Evolutionary conservation across 2,797 vertebrate species (phyloP).

Genomic region (Acridotheres tristis): DNA sequence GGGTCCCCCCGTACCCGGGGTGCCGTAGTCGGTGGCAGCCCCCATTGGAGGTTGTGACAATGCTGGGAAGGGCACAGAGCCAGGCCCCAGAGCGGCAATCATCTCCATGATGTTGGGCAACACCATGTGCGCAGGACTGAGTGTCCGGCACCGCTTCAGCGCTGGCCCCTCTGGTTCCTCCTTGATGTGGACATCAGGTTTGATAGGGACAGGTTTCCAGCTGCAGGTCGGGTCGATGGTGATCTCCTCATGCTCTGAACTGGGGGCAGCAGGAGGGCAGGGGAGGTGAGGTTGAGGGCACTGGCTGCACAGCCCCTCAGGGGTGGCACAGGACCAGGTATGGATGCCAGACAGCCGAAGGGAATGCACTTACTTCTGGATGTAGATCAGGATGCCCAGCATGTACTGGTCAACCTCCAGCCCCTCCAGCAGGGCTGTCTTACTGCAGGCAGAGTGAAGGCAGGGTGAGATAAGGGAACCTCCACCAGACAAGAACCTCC

Average conservation of each 20-base stretch:
- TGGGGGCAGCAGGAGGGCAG: slow-evolving; percentile 19
- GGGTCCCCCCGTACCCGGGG: slow-evolving; percentile 76
- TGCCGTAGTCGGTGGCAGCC: slow-evolving; percentile 79
- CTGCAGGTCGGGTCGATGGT: slow-evolving; percentile 95
- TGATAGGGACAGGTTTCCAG: slow-evolving; percentile 93
- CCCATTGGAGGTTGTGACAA: slow-evolving; percentile 75
- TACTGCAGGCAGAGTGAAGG: slow-evolving; percentile 76
- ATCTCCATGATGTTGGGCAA: slow-evolving; percentile 96
- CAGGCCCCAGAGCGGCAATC: slow-evolving; percentile 90
- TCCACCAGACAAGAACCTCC: not conserved
- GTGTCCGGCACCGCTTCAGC: slow-evolving; percentile 90
- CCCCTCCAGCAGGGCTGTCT: slow-evolving; percentile 92
- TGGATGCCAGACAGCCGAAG: rapidly evolving
- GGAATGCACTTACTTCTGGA: slow-evolving; percentile 86
- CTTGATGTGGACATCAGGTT: slow-evolving; percentile 90
- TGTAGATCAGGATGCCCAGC: slow-evolving; percentile 94
- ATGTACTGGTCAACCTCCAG: slow-evolving; percentile 98
- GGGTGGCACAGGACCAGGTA: not conserved
- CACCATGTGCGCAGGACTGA: slow-evolving; percentile 93
- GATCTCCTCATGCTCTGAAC: slow-evolving; percentile 95
- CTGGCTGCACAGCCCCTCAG: no score
- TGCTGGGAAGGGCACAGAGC: slow-evolving; percentile 81
- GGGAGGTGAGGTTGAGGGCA: not conserved
- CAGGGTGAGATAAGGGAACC: not conserved
- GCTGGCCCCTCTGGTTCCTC: slow-evolving; percentile 91